Base-by-base conservation (phyloP, 2,113 vertebrate genomes). In the Morphnarchus princeps region DNA sequence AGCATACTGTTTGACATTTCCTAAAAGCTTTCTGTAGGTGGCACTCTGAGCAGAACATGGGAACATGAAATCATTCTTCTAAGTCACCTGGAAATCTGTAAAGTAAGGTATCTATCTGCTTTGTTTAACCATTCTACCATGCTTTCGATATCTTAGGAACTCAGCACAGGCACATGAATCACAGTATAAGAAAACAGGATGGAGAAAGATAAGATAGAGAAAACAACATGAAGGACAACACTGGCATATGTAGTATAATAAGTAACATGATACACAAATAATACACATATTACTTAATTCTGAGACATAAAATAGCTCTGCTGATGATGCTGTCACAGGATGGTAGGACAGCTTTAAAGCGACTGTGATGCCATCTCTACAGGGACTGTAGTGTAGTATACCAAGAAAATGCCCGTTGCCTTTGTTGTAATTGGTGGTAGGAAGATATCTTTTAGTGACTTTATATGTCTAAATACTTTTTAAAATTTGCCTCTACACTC, bases 401-500 rank as follows among this genome's bases (percentile, higher is more conserved):
- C 29, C 43, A 43, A 74, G 55, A 57, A 58, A 18, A 47, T 15
- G 15, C 2, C 16, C 1, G 0, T 22, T 52, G 12, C 5, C 28
- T 63, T n/a, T 57, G 13, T 26, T 59, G 25, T 29, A 50, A 38
- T 11, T 59, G 9, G 7, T 62, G 9, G 11, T 34, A 62, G 28
- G 18, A 74, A 74, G 10, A 43, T 65, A 81, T 15, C 13, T 16
- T 66, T 57, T 57, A 83, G 6, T 58, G 28, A 32, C 12, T 40
- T 8, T n/a, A 24, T 40, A n/a, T 7, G 59, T 4, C 18, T 52
- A 57, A 73, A 57, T n/a, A 31, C 10, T 52, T 95, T 34, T 38
- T 2, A 21, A 50, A 84, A 65, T 65, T 8, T n/a, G 19, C 13
- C 5, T 14, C 7, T 24, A 18, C 45, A 13, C 7, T 38, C 8